These are phyloP conservation scores for Linnaemya tessellans DNA, from an alignment of 2,888 invertebrate species.

Conservation along the genomic window DNA sequence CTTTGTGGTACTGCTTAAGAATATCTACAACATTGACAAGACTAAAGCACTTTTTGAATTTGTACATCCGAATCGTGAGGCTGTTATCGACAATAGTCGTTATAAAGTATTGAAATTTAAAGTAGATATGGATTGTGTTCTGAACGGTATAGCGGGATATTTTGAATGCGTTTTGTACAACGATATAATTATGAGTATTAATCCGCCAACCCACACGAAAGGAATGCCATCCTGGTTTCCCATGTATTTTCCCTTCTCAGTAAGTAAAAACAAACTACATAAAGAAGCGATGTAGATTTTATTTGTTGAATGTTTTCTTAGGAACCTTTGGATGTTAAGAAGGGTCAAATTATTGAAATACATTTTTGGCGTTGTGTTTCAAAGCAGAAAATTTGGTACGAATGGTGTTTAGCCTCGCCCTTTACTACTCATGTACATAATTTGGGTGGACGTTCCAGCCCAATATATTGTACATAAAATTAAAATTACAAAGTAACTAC, in stretches of 20 bases:
- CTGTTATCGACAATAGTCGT: constrained; percentile 88
- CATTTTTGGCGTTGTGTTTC: constrained; percentile 94
- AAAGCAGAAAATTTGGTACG: constrained; percentile 96
- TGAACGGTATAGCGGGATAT: constrained; percentile 98
- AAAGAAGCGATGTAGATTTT: not conserved
- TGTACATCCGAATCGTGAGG: constrained; percentile 92
- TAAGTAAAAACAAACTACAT: constrained; percentile 80
- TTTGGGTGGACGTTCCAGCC: constrained; percentile 78
- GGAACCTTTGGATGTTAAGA: constrained; percentile 85
- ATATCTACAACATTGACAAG: constrained; percentile 81
- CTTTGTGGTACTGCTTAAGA: constrained; percentile 92
- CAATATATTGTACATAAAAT: constrained; percentile 76
- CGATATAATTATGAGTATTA: constrained; percentile 93
- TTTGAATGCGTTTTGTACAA: constrained; percentile 95
- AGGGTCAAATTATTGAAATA: constrained; percentile 89
- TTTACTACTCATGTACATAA: constrained; percentile 79
- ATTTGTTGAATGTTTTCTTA: constrained; percentile 69
- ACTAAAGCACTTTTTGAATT: constrained; percentile 90
- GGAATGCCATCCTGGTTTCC: constrained; percentile 99
- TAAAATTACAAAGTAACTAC: constrained; percentile 27
- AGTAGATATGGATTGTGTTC: constrained; percentile 89
- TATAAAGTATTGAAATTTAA: constrained; percentile 88
- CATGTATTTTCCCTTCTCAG: constrained; percentile 94
- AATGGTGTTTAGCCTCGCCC: constrained; percentile 88
- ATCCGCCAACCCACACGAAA: constrained; percentile 93